Conservation (phyloP, 2,797 vertebrate genomes). For the Gouania willdenowi region DNA sequence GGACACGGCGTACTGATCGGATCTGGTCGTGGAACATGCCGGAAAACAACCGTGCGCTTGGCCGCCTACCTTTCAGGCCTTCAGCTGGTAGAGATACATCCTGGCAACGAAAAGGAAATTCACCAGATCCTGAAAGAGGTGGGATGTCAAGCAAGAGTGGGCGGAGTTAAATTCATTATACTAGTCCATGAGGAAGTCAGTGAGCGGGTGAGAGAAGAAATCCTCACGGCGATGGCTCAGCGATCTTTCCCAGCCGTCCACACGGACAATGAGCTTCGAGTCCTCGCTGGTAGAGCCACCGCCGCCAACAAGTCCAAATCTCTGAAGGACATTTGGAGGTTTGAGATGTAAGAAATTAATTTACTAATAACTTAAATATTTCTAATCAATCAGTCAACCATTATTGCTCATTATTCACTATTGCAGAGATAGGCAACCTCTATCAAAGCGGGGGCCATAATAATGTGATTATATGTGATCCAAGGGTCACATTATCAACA, state of each 20-base stretch:
- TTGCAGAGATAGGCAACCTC: too few relatives aligned
- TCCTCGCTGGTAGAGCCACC: slow-evolving; percentile 51
- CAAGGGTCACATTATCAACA: too few relatives aligned
- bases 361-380: too few relatives aligned
- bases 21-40: slow-evolving; percentile 67
- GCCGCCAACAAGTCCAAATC: slow-evolving; percentile 32
- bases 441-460: too few relatives aligned
- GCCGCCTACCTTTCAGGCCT: slow-evolving; percentile 66
- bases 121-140: slow-evolving; percentile 68
- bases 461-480: too few relatives aligned
- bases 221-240: slow-evolving; percentile 71
- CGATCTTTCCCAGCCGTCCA: slow-evolving; percentile 68
- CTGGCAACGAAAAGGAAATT: slow-evolving; percentile 52
- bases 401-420: too few relatives aligned
- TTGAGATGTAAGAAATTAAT: slow-evolving; percentile 80
- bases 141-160: slow-evolving; percentile 49
- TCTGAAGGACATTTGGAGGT: slow-evolving; percentile 46
- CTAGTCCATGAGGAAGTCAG: slow-evolving; percentile 70
- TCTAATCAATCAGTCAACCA: too few relatives aligned
- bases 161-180: slow-evolving; percentile 59
- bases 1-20: slow-evolving; percentile 78
- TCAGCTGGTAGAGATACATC: slow-evolving; percentile 69
- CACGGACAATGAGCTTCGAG: slow-evolving; percentile 60
- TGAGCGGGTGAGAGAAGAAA: slow-evolving; percentile 54
- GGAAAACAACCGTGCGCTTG: slow-evolving; percentile 71